Evolutionary conservation across 2,888 invertebrate genomes (phyloP), one percentile per base, ranked within the genome.

Genomic region (Protophormia terraenovae): DNA sequence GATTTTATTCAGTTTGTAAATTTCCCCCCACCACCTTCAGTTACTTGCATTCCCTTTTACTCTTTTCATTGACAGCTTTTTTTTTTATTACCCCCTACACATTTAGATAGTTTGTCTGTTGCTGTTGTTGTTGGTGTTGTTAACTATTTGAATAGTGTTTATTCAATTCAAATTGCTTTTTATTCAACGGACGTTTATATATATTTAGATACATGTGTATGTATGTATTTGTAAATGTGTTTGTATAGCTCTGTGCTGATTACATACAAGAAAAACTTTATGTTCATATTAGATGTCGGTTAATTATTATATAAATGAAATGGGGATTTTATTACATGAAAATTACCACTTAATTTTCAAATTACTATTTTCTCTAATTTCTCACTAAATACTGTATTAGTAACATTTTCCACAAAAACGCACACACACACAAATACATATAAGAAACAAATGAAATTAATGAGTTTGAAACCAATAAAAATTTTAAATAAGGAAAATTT

Each of bases 331-430:
- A 84, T 84, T 79, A 84, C 69, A 75, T 75, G 79, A 79, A 84
- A 84, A 84, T 79, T 76, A 66, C 69, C 71, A 84, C 47, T 79
- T 84, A 69, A 75, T 76, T 84, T 79, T 64, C 69, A 79, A 84
- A 79, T 79, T 76, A 64, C 78, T 72, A 71, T 77, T 79, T 76
- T 82, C 69, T 69, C 78, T 50, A 73, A 83, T 78, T 73, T 78
- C 72, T 66, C 55, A 66, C 72, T 64, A 80, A 80, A 73, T 66
- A 55, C 55, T 3, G 0, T 32, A 47, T 77, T 67, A 69, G 47
- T 50, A 69, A 38, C 47, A 50, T 38, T 60, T 69, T 50, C 50
- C 38, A 78, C 60, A 29, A 67, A 67, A n/a, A 69, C 77, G 47
- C 19, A 62, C 32, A 22, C 22, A 22, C 41, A 77, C 41, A 45